Conservation (phyloP, 2,888 invertebrate genomes). For the Achlya flavicornis region DNA sequence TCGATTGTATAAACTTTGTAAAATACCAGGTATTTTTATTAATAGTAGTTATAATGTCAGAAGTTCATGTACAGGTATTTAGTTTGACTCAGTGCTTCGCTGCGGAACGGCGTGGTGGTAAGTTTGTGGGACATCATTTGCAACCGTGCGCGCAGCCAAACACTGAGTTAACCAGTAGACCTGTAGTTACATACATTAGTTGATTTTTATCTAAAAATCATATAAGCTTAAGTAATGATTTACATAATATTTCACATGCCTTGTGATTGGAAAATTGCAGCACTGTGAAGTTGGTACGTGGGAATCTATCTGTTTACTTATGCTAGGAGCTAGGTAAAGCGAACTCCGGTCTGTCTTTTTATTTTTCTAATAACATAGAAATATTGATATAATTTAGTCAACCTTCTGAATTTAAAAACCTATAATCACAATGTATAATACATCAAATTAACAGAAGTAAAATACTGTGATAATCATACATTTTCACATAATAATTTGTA, state of each 20-base stretch:
- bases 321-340: slow-evolving; percentile 55
- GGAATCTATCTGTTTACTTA: slow-evolving; percentile 38
- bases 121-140: too few species aligned
- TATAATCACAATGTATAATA: slow-evolving; percentile 38
- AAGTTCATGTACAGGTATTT: slow-evolving; percentile 40
- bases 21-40: slow-evolving; percentile 63
- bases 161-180: too few species aligned
- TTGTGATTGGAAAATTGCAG: slow-evolving; percentile 38
- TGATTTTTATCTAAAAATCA: slow-evolving; percentile 53
- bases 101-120: too few species aligned
- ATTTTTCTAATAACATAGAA: slow-evolving; percentile 58
- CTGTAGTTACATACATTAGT: slow-evolving; percentile 48
- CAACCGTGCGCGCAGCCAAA: too few species aligned
- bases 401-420: slow-evolving; percentile 18
- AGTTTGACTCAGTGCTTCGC: too few species aligned
- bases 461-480: slow-evolving; percentile 76
- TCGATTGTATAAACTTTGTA: slow-evolving; percentile 63
- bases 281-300: slow-evolving; percentile 31
- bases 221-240: slow-evolving; percentile 53
- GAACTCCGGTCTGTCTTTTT: slow-evolving; percentile 63
- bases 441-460: slow-evolving; percentile 60
- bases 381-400: slow-evolving; percentile 40
- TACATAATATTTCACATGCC: slow-evolving; percentile 41
- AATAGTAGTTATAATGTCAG: slow-evolving; percentile 44
- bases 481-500: slow-evolving; percentile 55